phyloP scores from a whole-genome alignment of 92 coral and sea anemone species.

The Anthopleura xanthogrammica region DNA sequence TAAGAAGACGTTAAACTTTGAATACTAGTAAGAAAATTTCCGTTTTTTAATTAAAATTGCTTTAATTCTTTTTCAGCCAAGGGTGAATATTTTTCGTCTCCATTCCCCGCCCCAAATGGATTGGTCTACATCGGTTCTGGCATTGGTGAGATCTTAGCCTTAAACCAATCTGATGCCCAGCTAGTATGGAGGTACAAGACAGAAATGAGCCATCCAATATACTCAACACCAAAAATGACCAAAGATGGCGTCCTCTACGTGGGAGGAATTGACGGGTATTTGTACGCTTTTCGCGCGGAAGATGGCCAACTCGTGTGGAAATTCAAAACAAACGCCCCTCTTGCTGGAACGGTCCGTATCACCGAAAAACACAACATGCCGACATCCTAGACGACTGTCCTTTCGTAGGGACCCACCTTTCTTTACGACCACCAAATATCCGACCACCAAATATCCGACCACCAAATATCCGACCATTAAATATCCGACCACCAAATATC shows the following conservation, averaged over 20 bases:
- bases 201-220: slow-evolving; percentile 52
- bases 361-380: slow-evolving; percentile 50
- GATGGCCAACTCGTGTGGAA: slow-evolving; percentile 87
- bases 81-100: slow-evolving; percentile 84
- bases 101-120: slow-evolving; percentile 80
- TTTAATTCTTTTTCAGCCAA: slow-evolving; percentile 34
- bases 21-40: neutral
- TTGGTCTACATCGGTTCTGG: slow-evolving; percentile 87
- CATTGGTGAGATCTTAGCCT: slow-evolving; percentile 74
- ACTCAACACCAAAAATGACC: slow-evolving; percentile 85
- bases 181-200: slow-evolving; percentile 82
- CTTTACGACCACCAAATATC: neutral
- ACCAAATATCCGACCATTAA: neutral
- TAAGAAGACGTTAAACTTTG: no score
- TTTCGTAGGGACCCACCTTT: neutral
- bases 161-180: slow-evolving; percentile 77
- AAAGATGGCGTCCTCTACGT: slow-evolving; percentile 73
- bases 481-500: no score
- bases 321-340: slow-evolving; percentile 84
- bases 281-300: slow-evolving; percentile 69
- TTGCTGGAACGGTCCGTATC: slow-evolving; percentile 89
- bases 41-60: neutral
- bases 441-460: neutral
- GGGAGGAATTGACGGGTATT: slow-evolving; percentile 75
- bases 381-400: slow-evolving; percentile 32